A percentile compares a stretch with the other conserved stretches of the same genome.
Conservation (phyloP, 2,888 invertebrate genomes). For the Liposcelis brunnea region DNA sequence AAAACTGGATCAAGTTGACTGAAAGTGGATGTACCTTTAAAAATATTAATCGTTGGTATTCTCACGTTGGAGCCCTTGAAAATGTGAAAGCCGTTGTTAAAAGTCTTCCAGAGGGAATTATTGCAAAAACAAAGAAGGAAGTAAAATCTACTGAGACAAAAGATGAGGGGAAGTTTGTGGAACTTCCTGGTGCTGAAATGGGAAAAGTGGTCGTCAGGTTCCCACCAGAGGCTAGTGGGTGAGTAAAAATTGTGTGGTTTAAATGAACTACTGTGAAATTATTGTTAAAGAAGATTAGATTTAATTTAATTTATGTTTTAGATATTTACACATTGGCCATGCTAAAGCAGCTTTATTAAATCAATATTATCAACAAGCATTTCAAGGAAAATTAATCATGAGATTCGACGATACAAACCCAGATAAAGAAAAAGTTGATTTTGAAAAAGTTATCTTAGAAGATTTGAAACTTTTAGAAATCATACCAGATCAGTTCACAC, state of each 20-base stretch:
- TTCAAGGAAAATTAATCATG: slow-evolving; percentile 91
- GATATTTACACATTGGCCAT: slow-evolving; percentile 73
- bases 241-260: slow-evolving; percentile 17
- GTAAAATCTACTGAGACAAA: slow-evolving; percentile 29
- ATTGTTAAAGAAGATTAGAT: neutral
- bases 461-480: slow-evolving; percentile 84
- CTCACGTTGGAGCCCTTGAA: slow-evolving; percentile 38
- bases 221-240: slow-evolving; percentile 99
- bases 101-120: slow-evolving; percentile 36
- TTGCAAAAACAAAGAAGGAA: slow-evolving; percentile 19
- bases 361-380: slow-evolving; percentile 87
- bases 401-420: slow-evolving; percentile 99
- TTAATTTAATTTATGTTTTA: slow-evolving; percentile 10
- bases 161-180: slow-evolving; percentile 92
- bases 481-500: slow-evolving; percentile 80
- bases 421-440: slow-evolving; percentile 92
- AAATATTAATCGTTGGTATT: slow-evolving; percentile 25
- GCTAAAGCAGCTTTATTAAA: slow-evolving; percentile 97
- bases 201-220: slow-evolving; percentile 96
- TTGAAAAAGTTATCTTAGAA: slow-evolving; percentile 85
- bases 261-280: neutral
- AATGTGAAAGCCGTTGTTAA: slow-evolving; percentile 37
- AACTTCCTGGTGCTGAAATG: slow-evolving; percentile 89
- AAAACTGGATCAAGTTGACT: slow-evolving; percentile 10
- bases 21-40: slow-evolving; percentile 9